Base-by-base conservation (phyloP, 2,888 invertebrate species). In the Athalia circularis region DNA sequence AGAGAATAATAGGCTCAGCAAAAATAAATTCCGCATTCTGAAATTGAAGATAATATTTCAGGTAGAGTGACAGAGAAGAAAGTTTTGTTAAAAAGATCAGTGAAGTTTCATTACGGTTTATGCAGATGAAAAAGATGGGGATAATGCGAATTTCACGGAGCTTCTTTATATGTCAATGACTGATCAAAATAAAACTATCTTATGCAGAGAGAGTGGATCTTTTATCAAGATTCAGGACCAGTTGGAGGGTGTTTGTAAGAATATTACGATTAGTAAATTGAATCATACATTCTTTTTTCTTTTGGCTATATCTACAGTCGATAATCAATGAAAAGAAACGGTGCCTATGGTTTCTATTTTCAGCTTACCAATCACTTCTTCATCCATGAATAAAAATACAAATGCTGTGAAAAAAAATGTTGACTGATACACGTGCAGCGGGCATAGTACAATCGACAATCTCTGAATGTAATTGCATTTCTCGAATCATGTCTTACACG, bases 51-150 rank as follows among this genome's bases (percentile, higher is more conserved):
- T 65, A 65, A 65, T 3, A 7, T 65, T 65, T 65, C 65, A 65
- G 65, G 48, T 48, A 65, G 65, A 29, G 13, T 65, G 65, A 65
- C 74, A 13, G 52, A 57, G 7, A 50, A 7, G 72, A 54, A 45
- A 47, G 67, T 79, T 67, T 79, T 68, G 29, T 11, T 79, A 52
- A 11, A 65, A 67, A 62, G 50, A 64, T 72, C 65, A 70, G 68
- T 13, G 59, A 78, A 64, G 45, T 13, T 52, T 79, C 75, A 75
- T 29, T 29, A 29, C 29, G 29, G 2, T 1, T 52, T 64, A n/a
- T 50, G 47, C 67, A 29, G 67, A 68, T 68, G 29, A 52, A 15
- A 68, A 29, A 68, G 29, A 68, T 50, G 13, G 15, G 13, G 15
- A 43, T 5, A 13, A 15, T 15, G 65, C 48, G 65, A 48, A 65